phyloP scores from a whole-genome alignment of 2,113 vertebrate species.

The Sinocyclocheilus anophthalmus region DNA sequence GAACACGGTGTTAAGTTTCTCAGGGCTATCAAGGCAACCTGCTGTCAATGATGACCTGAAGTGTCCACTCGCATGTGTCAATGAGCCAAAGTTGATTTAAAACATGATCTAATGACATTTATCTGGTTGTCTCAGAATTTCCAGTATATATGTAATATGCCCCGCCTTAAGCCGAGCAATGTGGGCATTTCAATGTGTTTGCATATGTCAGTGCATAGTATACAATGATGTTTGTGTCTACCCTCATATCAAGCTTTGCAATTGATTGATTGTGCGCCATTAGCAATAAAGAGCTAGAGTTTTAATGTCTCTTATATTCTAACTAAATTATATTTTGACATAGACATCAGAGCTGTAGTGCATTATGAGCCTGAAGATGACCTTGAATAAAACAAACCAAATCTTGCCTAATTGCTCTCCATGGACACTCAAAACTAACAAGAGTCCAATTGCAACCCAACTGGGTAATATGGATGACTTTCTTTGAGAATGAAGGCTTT shows the following conservation, averaged over 20 bases:
- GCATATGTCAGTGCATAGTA: background rate
- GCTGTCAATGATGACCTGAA: background rate
- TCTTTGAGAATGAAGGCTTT: slow-evolving; percentile 12
- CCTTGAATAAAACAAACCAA: slow-evolving; percentile 31
- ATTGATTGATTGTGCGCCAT: background rate
- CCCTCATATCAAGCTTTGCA: background rate
- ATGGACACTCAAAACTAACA: slow-evolving; percentile 13
- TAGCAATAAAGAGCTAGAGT: background rate
- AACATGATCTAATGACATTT: background rate
- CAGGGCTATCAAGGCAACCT: background rate
- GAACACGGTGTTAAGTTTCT: background rate
- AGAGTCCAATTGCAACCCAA: slow-evolving; percentile 35
- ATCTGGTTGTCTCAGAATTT: background rate
- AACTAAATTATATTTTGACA: background rate
- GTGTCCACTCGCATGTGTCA: background rate
- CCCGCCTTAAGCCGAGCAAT: background rate
- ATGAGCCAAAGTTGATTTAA: background rate
- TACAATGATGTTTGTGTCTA: background rate
- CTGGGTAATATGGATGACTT: slow-evolving; percentile 25
- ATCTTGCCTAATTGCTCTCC: slow-evolving; percentile 43
- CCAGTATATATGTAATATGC: background rate
- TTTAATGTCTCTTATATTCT: background rate
- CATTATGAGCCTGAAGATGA: background rate
- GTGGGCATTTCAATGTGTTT: background rate
- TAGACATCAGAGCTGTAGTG: background rate